These are phyloP conservation scores for Sarcophaga bullata DNA, from an alignment of 1,140 invertebrate species.

Conservation along the genomic window DNA sequence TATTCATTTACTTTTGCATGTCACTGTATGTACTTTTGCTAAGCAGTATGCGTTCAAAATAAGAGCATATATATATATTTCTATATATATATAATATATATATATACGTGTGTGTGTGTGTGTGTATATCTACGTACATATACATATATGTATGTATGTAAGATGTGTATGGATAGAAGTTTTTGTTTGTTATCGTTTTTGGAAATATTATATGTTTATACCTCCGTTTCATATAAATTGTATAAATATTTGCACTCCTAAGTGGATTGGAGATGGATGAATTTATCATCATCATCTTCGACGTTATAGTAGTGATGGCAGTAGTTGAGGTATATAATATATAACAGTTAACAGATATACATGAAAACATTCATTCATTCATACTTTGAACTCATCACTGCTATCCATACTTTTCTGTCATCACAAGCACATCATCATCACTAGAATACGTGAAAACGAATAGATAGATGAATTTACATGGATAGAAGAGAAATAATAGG, in stretches of 20 bases:
- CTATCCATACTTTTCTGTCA: background rate
- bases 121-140: conserved; percentile 46
- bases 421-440: background rate
- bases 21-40: too few relatives aligned
- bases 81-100: too few relatives aligned
- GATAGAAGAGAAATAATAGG: too few relatives aligned
- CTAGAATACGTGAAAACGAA: background rate
- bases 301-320: background rate
- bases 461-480: background rate
- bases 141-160: conserved; percentile 46
- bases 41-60: too few relatives aligned
- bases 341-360: background rate
- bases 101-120: background rate
- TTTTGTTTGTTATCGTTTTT: conserved; percentile 53
- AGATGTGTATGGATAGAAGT: conserved; percentile 9
- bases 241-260: conserved; percentile 66
- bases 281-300: conserved; percentile 56
- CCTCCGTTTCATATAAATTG: conserved; percentile 66
- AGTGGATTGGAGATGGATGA: conserved; percentile 66
- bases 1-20: too few relatives aligned
- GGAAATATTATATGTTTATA: conserved; percentile 67
- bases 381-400: conserved; percentile 1
- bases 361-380: background rate
- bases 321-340: too few relatives aligned
- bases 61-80: too few relatives aligned